Evolutionary conservation across 2,797 vertebrate species (phyloP), one percentile per base, ranked within the genome.

Genomic region (Catamblyrhynchus diadema): DNA sequence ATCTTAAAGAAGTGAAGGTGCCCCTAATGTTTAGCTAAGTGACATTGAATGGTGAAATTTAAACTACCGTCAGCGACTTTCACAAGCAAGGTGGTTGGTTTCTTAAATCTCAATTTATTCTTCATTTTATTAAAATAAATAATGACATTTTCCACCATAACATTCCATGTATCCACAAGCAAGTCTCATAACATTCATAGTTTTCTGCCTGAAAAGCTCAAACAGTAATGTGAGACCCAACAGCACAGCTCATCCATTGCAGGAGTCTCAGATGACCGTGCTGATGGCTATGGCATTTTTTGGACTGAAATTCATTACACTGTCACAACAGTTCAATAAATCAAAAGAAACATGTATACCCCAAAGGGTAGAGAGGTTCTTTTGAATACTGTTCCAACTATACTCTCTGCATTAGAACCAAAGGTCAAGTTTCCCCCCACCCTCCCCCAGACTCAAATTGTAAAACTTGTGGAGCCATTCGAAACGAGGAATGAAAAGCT

Each of bases 321-420:
- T 92, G 72, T 92, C 81, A 87, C 54, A 95, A 89, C 78, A 87
- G 75, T 73, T 97, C 93, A 92, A 93, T 92, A 97, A 94, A 95
- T 86, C 90, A 90, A 93, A 96, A 91, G 57, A 71, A 94, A 88
- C 72, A 7, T 18, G 39, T 81, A 54, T 71, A 88, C 73, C 67
- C 72, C 74, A 93, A 95, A 90, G 81, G 67, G 47, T 57, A 88
- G 54, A 85, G 77, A 81, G 32, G 71, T 90, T 81, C 48, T 83
- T 87, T 78, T 53, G 75, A 95, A 70, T 77, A 79, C 48, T 57
- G 28, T 73, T 92, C 79, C 54, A 54, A 35, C 44, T 78, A 37
- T 54, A 67, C 51, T 87, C 45, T 45, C 41, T 62, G 33, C 65
- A 35, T 12, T 35, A 75, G 30, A 85, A 54, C 16, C 64, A 90